Conservation (phyloP, 2,888 invertebrate genomes). For the Neoitamus cyanurus region DNA sequence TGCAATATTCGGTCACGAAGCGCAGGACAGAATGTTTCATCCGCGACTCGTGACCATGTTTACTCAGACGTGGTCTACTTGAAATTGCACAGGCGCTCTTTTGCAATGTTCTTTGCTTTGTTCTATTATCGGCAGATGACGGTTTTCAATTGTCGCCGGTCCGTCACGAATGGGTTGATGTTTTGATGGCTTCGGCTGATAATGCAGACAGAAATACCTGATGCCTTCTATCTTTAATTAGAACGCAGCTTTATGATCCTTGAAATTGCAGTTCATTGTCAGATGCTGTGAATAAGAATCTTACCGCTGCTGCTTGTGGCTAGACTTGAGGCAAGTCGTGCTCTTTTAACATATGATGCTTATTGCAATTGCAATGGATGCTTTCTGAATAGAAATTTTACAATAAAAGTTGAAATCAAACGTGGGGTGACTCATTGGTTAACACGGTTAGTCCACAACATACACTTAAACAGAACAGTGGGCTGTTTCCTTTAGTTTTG, state of each 20-base stretch:
- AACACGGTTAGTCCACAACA: neutral
- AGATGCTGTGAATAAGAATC: neutral
- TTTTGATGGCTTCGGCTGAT: neutral
- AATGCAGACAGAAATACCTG: neutral
- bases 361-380: neutral
- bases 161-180: neutral
- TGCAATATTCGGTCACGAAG: slow-evolving; percentile 23
- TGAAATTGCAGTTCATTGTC: slow-evolving; percentile 10
- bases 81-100: slow-evolving; percentile 23
- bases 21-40: neutral
- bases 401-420: neutral
- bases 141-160: neutral
- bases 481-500: neutral
- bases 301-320: neutral
- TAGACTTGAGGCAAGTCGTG: neutral
- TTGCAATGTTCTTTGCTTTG: slow-evolving; percentile 28
- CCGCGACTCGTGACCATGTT: slow-evolving; percentile 17
- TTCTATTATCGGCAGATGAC: neutral
- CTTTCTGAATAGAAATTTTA: neutral
- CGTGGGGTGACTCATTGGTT: neutral
- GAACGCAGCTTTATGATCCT: neutral
- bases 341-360: neutral
- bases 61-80: slow-evolving; percentile 19
- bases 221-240: neutral
- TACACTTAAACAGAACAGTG: neutral